These are phyloP conservation scores for Pangasius krempfi DNA, from an alignment of 2,797 vertebrate species.

Conservation along the genomic window DNA sequence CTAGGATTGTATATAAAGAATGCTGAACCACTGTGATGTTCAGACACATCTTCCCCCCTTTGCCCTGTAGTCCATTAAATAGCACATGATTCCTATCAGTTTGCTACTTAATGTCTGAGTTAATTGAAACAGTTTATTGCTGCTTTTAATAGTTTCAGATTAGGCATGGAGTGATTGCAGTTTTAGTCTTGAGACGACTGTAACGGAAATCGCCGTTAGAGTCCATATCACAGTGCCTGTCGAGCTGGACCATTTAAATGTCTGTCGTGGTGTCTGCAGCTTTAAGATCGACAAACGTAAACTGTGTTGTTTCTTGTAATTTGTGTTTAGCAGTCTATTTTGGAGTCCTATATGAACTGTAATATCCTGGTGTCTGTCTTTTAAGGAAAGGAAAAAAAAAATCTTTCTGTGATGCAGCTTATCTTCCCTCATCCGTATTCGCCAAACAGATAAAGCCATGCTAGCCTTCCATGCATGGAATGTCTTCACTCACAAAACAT, in stretches of 20 bases:
- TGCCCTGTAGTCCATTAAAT: neutral
- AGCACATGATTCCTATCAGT: neutral
- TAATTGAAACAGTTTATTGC: neutral
- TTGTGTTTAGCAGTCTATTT: neutral
- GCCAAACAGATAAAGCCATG: neutral
- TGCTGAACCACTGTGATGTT: neutral
- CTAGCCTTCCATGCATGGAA: neutral
- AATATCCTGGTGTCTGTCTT: neutral
- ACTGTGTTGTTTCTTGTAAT: neutral
- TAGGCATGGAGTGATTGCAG: neutral
- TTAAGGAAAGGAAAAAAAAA: neutral
- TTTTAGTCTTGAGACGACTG: neutral
- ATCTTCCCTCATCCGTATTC: neutral
- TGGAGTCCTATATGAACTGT: neutral
- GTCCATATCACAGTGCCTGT: neutral
- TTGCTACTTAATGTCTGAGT: neutral
- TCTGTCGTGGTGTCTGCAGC: neutral
- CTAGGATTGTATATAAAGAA: neutral
- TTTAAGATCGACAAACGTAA: neutral
- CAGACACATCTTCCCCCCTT: neutral
- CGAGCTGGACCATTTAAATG: neutral
- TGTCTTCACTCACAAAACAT: neutral
- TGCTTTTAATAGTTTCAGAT: neutral
- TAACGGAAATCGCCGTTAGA: neutral
- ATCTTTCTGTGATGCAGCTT: neutral